These are phyloP conservation scores for Dasypus novemcinctus DNA, from an alignment of 2,113 vertebrate species.

Conservation along the genomic window DNA sequence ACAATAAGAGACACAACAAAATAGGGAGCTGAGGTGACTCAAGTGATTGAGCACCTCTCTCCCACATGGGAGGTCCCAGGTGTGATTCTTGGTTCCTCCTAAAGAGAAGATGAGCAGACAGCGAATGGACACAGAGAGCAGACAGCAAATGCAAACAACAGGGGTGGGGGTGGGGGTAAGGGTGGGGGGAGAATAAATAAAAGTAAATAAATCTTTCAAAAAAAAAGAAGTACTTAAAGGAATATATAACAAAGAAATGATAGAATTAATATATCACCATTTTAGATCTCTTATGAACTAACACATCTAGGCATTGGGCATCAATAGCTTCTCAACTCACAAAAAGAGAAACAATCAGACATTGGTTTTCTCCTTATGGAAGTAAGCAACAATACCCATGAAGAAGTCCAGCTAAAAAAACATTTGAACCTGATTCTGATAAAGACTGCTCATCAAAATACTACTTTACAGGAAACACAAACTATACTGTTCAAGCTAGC, in stretches of 20 bases:
- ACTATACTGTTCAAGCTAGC: neutral
- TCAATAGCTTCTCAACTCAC: neutral
- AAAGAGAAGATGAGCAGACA: no score
- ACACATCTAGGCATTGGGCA: neutral
- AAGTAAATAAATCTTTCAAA: no score
- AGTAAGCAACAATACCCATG: neutral
- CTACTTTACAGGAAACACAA: neutral
- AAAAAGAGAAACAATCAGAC: neutral
- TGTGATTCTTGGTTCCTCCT: no score
- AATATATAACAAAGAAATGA: neutral
- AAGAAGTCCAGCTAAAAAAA: neutral
- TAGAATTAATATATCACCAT: neutral
- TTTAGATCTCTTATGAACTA: neutral
- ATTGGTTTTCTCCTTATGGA: neutral
- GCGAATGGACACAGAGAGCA: no score
- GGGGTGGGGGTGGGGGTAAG: no score
- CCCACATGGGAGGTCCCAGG: no score
- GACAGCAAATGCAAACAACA: no score
- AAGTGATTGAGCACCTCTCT: no score
- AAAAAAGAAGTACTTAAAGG: neutral
- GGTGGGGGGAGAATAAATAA: no score
- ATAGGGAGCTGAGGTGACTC: no score
- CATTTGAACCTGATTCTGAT: neutral
- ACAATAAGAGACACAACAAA: no score
- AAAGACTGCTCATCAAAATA: neutral